Evolutionary conservation across 2,113 vertebrate species (phyloP), one percentile per base, ranked within the genome.

Genomic region (Azemiops feae): DNA sequence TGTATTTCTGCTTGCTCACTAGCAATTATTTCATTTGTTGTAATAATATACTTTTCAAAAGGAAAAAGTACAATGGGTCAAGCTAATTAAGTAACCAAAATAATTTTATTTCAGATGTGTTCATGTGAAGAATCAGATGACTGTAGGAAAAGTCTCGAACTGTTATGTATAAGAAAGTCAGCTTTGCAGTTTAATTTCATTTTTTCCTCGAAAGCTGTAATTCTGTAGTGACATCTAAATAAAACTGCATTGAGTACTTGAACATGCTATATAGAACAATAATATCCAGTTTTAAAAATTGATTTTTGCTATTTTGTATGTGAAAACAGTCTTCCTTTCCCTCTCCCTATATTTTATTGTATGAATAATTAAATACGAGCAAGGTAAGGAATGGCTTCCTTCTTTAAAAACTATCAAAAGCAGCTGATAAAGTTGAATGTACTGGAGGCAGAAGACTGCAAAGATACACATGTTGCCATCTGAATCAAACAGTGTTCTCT

Each of bases 351-450:
- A 16, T 87, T 39, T 27, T n/a, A 6, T 20, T 47, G 0, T 86
- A 23, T 92, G 47, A n/a, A 64, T 94, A 94, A 58, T 18, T 20
- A 6, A 87, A 57, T 88, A 85, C 88, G 6, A 57, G 14, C 53
- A 87, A 16, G 14, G n/a, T 50, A 92, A 8, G 22, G 69, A 91
- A 50, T 43, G 69, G 58, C 43, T 89, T 93, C 43, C 39, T 89
- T 30, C 74, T 94, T 94, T 87, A 94, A 91, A 92, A 95, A 60
- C 60, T 93, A 57, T 57, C 85, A 91, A 0, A 91, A 50, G 93
- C 14, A 50, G 22, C 69, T 88, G 18, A 69, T 87, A 89, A 89
- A 25, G 27, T 93, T 91, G 25, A 52, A 43, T 87, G 54, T 69
- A 16, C 11, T n/a, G 60, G 43, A 58, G 69, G 39, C 60, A 64